Conservation (phyloP, 1,140 invertebrate species). For the Ditylenchus dipsaci region DNA sequence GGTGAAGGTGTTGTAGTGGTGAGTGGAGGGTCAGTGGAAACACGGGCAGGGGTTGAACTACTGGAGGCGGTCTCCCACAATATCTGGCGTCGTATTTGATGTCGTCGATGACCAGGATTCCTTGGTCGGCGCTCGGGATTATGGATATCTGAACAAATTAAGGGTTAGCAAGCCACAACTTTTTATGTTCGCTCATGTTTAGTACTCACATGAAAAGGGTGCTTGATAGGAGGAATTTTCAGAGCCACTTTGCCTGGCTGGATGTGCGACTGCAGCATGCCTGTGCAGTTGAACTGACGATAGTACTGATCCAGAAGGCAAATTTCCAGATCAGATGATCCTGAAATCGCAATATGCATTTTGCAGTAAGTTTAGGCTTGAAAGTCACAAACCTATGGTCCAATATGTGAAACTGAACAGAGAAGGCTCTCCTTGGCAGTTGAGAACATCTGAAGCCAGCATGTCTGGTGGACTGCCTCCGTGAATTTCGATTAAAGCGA, state of each 20-base stretch:
- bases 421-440: conserved; percentile 44
- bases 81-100: conserved; percentile 47
- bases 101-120: conserved; percentile 51
- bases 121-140: conserved; percentile 41
- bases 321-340: conserved; percentile 51
- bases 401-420: conserved; percentile 53
- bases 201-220: conserved; percentile 47
- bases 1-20: neutral
- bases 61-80: conserved; percentile 19
- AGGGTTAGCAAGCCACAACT: neutral
- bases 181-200: neutral
- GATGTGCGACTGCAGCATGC: conserved; percentile 48
- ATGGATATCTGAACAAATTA: conserved; percentile 48
- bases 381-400: conserved; percentile 39
- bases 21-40: neutral
- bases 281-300: conserved; percentile 53
- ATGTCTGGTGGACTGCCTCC: conserved; percentile 44
- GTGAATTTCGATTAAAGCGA: conserved; percentile 49
- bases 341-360: conserved; percentile 28
- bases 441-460: conserved; percentile 47
- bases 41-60: conserved; percentile 7
- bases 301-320: conserved; percentile 49
- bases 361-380: conserved; percentile 11
- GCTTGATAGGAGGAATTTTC: conserved; percentile 51
- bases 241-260: conserved; percentile 57